Percentiles rank a stretch among this genome's conserved stretches.
Evolutionary conservation across 2,888 invertebrate species (phyloP).

Genomic region (Brachyopa scutellaris): DNA sequence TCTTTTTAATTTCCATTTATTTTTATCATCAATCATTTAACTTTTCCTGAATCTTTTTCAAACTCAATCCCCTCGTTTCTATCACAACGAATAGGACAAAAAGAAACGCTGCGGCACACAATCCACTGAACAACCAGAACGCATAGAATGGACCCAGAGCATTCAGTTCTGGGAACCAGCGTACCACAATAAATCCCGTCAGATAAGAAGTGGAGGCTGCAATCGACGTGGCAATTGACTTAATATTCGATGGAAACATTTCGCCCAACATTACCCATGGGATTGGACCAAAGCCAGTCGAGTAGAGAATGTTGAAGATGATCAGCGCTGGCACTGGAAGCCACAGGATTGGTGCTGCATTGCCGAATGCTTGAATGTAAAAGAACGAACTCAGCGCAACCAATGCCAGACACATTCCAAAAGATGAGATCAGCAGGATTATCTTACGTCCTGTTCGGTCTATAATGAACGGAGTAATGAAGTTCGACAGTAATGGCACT

Average conservation of each 20-base stretch:
- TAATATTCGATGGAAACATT: conserved; percentile 90
- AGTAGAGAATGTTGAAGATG: conserved; percentile 88
- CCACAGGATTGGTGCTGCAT: conserved; percentile 84
- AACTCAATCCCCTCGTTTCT: conserved; percentile 94
- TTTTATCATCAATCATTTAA: conserved; percentile 83
- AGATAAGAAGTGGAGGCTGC: conserved; percentile 90
- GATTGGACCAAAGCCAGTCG: conserved; percentile 89
- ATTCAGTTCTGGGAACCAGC: conserved; percentile 85
- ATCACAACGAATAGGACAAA: conserved; percentile 90
- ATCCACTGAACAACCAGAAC: conserved; percentile 88
- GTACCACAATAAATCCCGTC: conserved; percentile 89
- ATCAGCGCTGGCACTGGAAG: conserved; percentile 88
- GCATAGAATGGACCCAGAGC: conserved; percentile 86
- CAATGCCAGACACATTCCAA: conserved; percentile 86
- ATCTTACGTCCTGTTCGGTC: conserved; percentile 89
- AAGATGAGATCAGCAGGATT: conserved; percentile 87
- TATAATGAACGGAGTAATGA: conserved; percentile 88
- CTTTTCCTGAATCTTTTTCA: conserved; percentile 91
- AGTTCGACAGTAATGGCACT: conserved; percentile 89
- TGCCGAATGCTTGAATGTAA: conserved; percentile 82
- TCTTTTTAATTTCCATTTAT: too few relatives aligned
- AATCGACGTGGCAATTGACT: conserved; percentile 88
- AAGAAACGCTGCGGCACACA: conserved; percentile 85
- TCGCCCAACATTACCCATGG: conserved; percentile 93
- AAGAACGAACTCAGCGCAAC: conserved; percentile 86